These are phyloP conservation scores for Coreoperca whiteheadi DNA, from an alignment of 2,113 vertebrate genomes.

Conservation along the genomic window DNA sequence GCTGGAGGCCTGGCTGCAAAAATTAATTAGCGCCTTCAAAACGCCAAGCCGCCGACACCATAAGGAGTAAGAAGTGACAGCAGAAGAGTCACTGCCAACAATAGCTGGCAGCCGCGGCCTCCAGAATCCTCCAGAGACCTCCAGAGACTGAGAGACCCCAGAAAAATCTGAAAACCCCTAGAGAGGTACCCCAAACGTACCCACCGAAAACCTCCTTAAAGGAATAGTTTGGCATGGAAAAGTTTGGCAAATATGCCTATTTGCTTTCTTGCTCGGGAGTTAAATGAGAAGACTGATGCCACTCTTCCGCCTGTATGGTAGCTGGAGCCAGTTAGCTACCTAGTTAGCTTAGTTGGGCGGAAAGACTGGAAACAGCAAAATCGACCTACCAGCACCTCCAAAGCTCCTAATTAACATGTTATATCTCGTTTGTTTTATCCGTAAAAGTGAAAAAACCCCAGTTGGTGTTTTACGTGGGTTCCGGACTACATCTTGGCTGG, in stretches of 20 bases:
- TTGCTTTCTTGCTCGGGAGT: neutral
- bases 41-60: conserved; percentile 35
- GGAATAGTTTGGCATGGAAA: conserved; percentile 9
- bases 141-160: conserved; percentile 12
- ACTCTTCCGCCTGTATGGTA: neutral
- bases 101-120: conserved; percentile 48
- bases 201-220: neutral
- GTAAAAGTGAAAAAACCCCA: no score
- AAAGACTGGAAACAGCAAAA: neutral
- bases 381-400: neutral
- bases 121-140: conserved; percentile 28
- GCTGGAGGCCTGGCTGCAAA: conserved; percentile 65
- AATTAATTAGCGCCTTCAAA: conserved; percentile 70
- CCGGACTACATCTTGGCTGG: no score
- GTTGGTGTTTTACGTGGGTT: no score
- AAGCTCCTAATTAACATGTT: neutral
- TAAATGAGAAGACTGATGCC: neutral
- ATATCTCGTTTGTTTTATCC: neutral
- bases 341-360: neutral
- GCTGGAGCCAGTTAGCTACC: neutral
- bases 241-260: neutral
- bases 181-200: conserved; percentile 5
- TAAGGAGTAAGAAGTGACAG: conserved; percentile 45
- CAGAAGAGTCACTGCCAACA: conserved; percentile 41
- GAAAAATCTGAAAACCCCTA: neutral